These are phyloP conservation scores for Machimus atricapillus DNA, from an alignment of 2,888 invertebrate species.

Conservation along the genomic window DNA sequence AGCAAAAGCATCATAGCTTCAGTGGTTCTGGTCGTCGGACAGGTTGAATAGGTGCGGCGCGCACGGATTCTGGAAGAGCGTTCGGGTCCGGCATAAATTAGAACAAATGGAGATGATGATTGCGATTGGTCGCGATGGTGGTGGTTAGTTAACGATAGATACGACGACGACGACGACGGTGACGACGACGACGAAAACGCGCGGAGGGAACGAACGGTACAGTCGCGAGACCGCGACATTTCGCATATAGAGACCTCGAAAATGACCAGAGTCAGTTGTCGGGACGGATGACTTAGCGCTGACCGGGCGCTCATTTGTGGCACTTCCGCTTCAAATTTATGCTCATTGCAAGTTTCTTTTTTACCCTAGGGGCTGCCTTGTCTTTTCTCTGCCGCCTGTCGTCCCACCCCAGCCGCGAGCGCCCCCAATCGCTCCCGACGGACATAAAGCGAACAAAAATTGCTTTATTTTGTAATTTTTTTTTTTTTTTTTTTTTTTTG, in stretches of 20 bases:
- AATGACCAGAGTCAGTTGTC: neutral
- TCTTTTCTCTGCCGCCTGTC: neutral
- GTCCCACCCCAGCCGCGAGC: neutral
- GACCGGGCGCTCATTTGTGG: constrained; percentile 10
- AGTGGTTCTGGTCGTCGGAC: constrained; percentile 18
- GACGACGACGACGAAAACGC: neutral
- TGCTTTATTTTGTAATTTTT: too few relatives aligned
- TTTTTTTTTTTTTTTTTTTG: neutral
- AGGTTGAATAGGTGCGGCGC: constrained; percentile 26
- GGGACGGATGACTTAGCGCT: constrained; percentile 40
- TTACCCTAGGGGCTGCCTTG: constrained; percentile 10
- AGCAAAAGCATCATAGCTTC: neutral
- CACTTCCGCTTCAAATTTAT: constrained; percentile 47
- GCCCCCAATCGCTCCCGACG: neutral
- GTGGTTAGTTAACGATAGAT: neutral
- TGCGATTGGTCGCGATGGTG: neutral
- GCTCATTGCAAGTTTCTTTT: constrained; percentile 46
- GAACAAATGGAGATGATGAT: constrained; percentile 29
- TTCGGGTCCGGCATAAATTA: constrained; percentile 20
- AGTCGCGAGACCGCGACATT: neutral
- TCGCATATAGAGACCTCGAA: neutral
- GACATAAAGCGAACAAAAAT: neutral
- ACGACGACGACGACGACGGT: too few relatives aligned
- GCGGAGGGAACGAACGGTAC: neutral
- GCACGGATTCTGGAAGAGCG: constrained; percentile 24